phyloP scores from a whole-genome alignment of 2,797 vertebrate species.

The Lagocephalus sceleratus region DNA sequence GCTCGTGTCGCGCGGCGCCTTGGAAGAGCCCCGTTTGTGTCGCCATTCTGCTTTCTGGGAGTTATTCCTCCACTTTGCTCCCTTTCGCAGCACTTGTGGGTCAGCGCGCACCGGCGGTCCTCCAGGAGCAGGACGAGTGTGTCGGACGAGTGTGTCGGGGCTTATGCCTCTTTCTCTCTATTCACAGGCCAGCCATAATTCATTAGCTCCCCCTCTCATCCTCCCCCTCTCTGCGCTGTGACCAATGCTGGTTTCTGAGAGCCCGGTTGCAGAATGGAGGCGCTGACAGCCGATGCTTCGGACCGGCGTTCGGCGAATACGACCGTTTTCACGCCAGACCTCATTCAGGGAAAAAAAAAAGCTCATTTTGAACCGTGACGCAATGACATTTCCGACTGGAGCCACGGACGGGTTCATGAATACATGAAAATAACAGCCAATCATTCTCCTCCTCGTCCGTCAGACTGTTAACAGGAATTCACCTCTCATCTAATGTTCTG shows the following conservation, averaged over 20 bases:
- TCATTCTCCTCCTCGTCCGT: too few relatives aligned
- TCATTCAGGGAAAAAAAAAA: conserved; percentile 28
- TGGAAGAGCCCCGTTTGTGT: too few relatives aligned
- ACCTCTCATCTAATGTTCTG: too few relatives aligned
- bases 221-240: conserved; percentile 28
- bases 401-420: background rate
- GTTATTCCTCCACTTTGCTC: background rate
- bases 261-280: conserved; percentile 26
- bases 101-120: conserved; percentile 61
- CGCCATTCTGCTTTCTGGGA: too few relatives aligned
- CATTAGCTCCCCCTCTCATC: conserved; percentile 58
- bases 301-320: conserved; percentile 21
- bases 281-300: conserved; percentile 34
- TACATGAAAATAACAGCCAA: background rate
- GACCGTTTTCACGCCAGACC: conserved; percentile 19
- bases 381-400: background rate
- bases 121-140: conserved; percentile 43
- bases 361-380: background rate
- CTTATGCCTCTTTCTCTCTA: conserved; percentile 20
- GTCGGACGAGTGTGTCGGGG: conserved; percentile 7
- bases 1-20: too few relatives aligned
- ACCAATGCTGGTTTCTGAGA: conserved; percentile 25
- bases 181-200: conserved; percentile 49
- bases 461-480: too few relatives aligned
- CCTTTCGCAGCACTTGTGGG: conserved; percentile 36